Evolutionary conservation across 2,797 vertebrate genomes (phyloP).

Genomic region (Chanos chanos): DNA sequence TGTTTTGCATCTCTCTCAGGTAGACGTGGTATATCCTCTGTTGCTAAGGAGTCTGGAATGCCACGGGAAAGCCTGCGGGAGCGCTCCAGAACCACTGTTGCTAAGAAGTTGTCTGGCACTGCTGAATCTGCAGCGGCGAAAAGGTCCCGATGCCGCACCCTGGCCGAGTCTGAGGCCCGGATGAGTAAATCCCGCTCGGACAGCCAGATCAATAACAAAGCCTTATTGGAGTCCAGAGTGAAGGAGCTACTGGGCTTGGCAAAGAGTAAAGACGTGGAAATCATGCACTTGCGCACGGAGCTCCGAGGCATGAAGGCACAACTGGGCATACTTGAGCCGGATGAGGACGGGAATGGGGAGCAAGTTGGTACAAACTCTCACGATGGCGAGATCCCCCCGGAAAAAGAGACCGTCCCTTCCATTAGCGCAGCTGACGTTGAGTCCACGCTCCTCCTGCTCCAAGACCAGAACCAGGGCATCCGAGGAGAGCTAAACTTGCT

Average conservation of each 20-base stretch:
- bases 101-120: constrained; percentile 68
- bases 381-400: constrained; percentile 49
- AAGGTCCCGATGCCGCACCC: constrained; percentile 71
- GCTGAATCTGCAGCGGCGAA: constrained; percentile 58
- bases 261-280: constrained; percentile 82
- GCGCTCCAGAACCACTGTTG: constrained; percentile 67
- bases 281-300: constrained; percentile 76
- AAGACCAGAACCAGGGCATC: constrained; percentile 82
- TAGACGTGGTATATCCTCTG: constrained; percentile 71
- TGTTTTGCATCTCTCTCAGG: constrained; percentile 49
- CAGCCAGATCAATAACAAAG: constrained; percentile 81
- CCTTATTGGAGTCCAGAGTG: constrained; percentile 77
- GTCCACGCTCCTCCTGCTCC: constrained; percentile 74
- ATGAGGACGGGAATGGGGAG: constrained; percentile 41
- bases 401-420: constrained; percentile 59
- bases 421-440: constrained; percentile 74
- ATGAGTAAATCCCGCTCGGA: constrained; percentile 83
- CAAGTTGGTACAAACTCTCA: too few species aligned
- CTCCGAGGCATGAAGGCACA: constrained; percentile 77
- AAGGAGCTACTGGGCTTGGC: constrained; percentile 79
- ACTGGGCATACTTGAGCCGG: constrained; percentile 72
- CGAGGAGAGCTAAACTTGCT: constrained; percentile 81
- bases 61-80: constrained; percentile 75
- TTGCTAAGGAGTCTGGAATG: constrained; percentile 73
- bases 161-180: constrained; percentile 67